Evolutionary conservation across 1,140 invertebrate genomes (phyloP).

Genomic region (Ceratitis capitata): DNA sequence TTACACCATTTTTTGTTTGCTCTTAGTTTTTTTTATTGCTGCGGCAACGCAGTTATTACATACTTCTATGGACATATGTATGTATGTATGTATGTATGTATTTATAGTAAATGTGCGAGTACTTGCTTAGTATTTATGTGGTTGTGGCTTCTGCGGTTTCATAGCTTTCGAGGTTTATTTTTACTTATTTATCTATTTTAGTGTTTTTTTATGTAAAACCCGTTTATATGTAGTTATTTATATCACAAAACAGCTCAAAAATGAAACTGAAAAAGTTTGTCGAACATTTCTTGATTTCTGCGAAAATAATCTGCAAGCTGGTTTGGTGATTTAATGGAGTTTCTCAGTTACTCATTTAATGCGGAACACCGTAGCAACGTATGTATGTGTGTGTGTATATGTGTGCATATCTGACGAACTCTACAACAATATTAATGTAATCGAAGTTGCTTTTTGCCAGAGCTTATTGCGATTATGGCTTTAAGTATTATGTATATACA

Average conservation of each 20-base stretch:
- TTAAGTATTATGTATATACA: too few relatives aligned
- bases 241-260: neutral
- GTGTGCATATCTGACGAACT: too few relatives aligned
- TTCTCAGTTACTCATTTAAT: neutral
- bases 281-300: neutral
- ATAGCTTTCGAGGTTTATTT: neutral
- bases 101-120: too few relatives aligned
- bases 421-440: neutral
- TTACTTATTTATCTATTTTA: neutral
- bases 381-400: too few relatives aligned
- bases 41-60: neutral
- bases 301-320: neutral
- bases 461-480: too few relatives aligned
- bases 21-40: neutral
- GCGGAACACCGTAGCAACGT: neutral
- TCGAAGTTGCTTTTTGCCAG: neutral
- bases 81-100: too few relatives aligned
- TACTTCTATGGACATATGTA: too few relatives aligned
- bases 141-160: slow-evolving; percentile 4
- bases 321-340: neutral
- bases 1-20: neutral
- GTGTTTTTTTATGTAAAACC: neutral
- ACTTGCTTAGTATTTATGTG: slow-evolving; percentile 22
- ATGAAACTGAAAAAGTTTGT: neutral
- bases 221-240: neutral